Evolutionary conservation across 2,888 invertebrate species (phyloP), one percentile per base, ranked within the genome.

Genomic region (Sphaerophoria taeniata): DNA sequence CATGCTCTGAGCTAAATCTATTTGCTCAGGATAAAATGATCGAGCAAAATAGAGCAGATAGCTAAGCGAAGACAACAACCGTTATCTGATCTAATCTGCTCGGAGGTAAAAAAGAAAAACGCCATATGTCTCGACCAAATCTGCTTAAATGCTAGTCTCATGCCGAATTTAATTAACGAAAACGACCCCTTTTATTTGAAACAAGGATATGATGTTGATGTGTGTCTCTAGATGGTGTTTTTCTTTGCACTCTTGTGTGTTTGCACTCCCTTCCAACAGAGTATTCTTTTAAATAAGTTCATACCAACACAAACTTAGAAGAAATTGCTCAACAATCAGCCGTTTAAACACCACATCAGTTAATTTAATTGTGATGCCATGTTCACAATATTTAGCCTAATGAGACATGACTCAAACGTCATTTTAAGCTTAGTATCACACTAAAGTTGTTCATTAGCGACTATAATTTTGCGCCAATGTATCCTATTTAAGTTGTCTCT

Each of bases 261-360:
- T 24, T 0, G 5, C 12, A 33, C 16, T 49, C n/a, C 2, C 11
- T 24, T 9, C 11, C 39, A 43, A n/a, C n/a, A n/a, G n/a, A n/a
- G n/a, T 43, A 9, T 43, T 43, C 39, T 9, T 43, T 5, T 43
- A 43, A 9, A 43, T 43, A 43, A 7, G 36, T 31, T 24, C n/a
- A 11, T 33, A 65, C 63, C 24, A 47, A 47, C 43, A 55, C 49
- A 31, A 67, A 60, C 45, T 55, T n/a, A 53, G 24, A 31, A 69
- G 75, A 84, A 84, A 80, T 84, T 84, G 75, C 71, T 80, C 67
- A 60, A 84, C 84, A 84, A 84, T 84, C 79, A 84, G 56, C 80
- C 71, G 61, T 76, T 84, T 84, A 80, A 84, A 69, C 71, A 80
- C 71, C 67, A 61, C 55, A 69, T 24, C 71, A 80, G 84, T 80